A percentile compares a stretch with the other conserved stretches of the same genome.
Conservation (phyloP, 2,113 vertebrate species). For the Prunella himalayana region DNA sequence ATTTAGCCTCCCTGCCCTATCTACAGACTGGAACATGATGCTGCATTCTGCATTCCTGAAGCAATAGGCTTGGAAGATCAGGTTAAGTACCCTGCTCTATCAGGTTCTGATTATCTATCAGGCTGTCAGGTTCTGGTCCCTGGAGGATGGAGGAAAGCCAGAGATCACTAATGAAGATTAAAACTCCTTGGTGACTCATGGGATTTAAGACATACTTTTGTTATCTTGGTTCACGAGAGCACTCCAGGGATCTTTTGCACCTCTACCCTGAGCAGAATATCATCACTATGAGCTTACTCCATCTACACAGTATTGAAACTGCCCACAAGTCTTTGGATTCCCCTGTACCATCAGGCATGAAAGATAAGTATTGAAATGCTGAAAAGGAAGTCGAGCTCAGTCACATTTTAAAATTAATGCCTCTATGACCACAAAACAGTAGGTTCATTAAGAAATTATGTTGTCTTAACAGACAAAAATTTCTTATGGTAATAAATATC, state of each 20-base stretch:
- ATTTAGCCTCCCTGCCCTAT: neutral
- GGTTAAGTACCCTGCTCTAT: neutral
- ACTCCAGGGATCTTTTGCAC: neutral
- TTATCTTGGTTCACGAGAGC: neutral
- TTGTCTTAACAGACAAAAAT: neutral
- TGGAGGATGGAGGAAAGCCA: neutral
- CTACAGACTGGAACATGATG: neutral
- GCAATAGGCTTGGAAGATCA: neutral
- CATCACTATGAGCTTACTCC: neutral
- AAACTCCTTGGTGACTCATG: neutral
- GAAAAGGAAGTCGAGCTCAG: neutral
- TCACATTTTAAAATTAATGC: neutral
- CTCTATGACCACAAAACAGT: neutral
- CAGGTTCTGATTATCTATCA: neutral
- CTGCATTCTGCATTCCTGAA: neutral
- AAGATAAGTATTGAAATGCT: neutral
- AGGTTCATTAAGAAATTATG: neutral
- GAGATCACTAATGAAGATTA: neutral
- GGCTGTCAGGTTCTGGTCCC: neutral
- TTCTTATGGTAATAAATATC: neutral
- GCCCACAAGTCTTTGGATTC: neutral
- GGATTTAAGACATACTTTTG: neutral
- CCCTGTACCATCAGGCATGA: neutral
- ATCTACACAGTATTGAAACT: rapidly evolving
- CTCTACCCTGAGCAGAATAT: neutral